Evolutionary conservation across 2,888 invertebrate species (phyloP).

Genomic region (Bimastos eiseni): DNA sequence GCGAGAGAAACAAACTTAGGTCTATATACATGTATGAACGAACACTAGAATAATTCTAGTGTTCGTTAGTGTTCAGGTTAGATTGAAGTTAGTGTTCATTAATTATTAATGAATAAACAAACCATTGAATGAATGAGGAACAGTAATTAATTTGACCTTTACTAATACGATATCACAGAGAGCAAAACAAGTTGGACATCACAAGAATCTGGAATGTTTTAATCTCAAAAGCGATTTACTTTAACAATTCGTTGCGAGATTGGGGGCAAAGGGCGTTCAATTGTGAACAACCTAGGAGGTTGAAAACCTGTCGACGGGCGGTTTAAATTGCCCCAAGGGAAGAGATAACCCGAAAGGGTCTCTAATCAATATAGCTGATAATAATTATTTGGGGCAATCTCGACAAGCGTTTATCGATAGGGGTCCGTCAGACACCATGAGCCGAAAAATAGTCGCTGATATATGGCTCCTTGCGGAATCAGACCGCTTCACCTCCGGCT

Average conservation of each 20-base stretch:
- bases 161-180: no score
- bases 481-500: neutral
- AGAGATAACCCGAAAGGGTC: neutral
- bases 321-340: neutral
- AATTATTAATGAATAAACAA: no score
- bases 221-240: neutral
- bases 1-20: no score
- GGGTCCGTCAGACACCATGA: neutral
- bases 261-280: neutral
- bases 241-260: neutral
- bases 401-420: neutral
- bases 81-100: no score
- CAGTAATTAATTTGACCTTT: no score
- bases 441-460: neutral
- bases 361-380: neutral
- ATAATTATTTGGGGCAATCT: neutral
- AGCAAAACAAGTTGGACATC: no score
- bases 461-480: neutral
- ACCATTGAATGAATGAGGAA: no score
- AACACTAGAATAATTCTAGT: no score
- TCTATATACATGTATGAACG: no score
- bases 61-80: no score
- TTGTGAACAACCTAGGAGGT: neutral
- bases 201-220: no score
- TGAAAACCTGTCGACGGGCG: neutral